These are phyloP conservation scores for Paraescarpia echinospica DNA, from an alignment of 1,140 invertebrate species.

Conservation along the genomic window DNA sequence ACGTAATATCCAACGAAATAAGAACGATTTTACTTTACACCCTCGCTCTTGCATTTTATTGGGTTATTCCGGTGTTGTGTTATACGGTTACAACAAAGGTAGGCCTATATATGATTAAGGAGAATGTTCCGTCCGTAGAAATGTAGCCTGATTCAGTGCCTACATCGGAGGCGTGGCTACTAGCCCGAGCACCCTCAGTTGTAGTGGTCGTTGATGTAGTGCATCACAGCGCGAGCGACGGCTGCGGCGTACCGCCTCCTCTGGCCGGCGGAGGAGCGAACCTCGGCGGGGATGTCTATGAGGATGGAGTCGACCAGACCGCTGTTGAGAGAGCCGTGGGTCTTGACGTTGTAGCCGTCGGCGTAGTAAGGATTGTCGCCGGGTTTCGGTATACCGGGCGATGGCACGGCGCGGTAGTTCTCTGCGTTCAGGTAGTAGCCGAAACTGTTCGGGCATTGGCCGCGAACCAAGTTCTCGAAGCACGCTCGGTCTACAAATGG, in stretches of 20 bases:
- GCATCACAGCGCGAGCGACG: background rate
- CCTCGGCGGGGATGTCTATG: conserved; percentile 25
- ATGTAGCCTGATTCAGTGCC: background rate
- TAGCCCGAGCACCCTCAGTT: background rate
- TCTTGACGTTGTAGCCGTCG: conserved; percentile 33
- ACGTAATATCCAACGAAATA: too few species aligned
- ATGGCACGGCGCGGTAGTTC: conserved; percentile 29
- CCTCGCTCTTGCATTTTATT: too few species aligned
- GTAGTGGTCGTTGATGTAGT: background rate
- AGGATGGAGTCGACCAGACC: conserved; percentile 31
- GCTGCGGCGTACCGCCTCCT: background rate
- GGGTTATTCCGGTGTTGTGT: too few species aligned
- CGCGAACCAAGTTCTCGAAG: background rate
- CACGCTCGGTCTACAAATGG: background rate
- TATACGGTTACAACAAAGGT: too few species aligned
- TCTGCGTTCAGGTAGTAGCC: conserved; percentile 18
- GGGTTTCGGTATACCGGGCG: conserved; percentile 24
- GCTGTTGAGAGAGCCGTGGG: conserved; percentile 28
- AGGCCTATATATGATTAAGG: too few species aligned
- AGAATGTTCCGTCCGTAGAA: too few species aligned
- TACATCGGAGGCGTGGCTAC: background rate
- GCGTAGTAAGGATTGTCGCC: conserved; percentile 28
- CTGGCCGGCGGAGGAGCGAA: too few species aligned
- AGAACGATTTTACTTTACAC: too few species aligned
- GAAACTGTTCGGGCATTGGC: conserved; percentile 12